A percentile compares a stretch with the other conserved stretches of the same genome.
These are phyloP conservation scores for Wiebesia pumilae DNA, from an alignment of 1,140 invertebrate genomes.

Conservation along the genomic window DNA sequence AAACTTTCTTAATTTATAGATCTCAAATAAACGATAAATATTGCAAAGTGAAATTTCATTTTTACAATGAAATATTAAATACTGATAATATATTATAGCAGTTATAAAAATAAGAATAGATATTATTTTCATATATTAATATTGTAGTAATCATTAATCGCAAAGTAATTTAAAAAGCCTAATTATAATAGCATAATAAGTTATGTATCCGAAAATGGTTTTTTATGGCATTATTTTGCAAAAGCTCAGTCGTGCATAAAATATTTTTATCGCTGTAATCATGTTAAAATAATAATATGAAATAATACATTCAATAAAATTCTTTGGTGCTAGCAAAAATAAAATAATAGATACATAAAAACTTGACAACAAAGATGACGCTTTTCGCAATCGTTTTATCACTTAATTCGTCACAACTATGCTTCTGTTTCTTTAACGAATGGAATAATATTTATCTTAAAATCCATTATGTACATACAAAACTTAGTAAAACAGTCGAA, in stretches of 20 bases:
- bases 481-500: constrained; percentile 39
- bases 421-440: constrained; percentile 40
- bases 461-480: constrained; percentile 51
- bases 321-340: constrained; percentile 54
- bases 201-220: constrained; percentile 24
- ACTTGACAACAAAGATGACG: constrained; percentile 38
- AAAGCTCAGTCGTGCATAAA: constrained; percentile 39
- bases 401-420: constrained; percentile 40
- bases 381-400: constrained; percentile 35
- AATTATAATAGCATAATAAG: constrained; percentile 43
- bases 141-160: constrained; percentile 29
- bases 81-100: constrained; percentile 48
- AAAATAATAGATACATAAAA: constrained; percentile 46
- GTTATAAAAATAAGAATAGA: constrained; percentile 36
- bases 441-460: constrained; percentile 48
- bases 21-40: constrained; percentile 34
- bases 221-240: constrained; percentile 30
- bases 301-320: constrained; percentile 47
- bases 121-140: constrained; percentile 32
- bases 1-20: constrained; percentile 5
- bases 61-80: constrained; percentile 47
- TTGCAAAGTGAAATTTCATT: constrained; percentile 30
- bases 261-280: constrained; percentile 29
- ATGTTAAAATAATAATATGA: constrained; percentile 25
- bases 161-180: constrained; percentile 35